phyloP scores from a whole-genome alignment of 2,113 vertebrate genomes.

The Symphodus melops region DNA sequence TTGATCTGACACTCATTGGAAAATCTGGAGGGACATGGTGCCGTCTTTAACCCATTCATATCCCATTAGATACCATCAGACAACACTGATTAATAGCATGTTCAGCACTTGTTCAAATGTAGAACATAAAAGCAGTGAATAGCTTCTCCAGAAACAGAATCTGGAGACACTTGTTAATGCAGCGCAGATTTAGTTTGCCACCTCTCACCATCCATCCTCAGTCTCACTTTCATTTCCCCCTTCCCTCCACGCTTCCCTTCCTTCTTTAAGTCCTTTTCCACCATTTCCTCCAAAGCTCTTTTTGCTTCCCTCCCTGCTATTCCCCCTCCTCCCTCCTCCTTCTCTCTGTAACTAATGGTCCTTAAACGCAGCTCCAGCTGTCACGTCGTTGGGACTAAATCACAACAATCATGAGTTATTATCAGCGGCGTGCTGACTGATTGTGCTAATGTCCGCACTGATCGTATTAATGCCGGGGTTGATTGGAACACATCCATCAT shows the following conservation, averaged over 20 bases:
- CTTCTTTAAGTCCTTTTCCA: background rate
- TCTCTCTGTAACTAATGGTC: conserved; percentile 71
- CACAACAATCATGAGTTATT: conserved; percentile 79
- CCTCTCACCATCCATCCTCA: background rate
- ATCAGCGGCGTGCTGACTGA: conserved; percentile 68
- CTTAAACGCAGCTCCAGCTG: conserved; percentile 74
- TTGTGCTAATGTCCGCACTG: conserved; percentile 72
- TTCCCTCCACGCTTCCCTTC: background rate
- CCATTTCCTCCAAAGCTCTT: background rate
- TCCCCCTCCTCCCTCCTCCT: conserved; percentile 29
- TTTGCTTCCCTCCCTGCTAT: conserved; percentile 1
- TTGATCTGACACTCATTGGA: too few species aligned
- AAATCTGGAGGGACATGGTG: too few species aligned
- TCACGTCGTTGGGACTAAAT: conserved; percentile 67
- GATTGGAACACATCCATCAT: conserved; percentile 78
- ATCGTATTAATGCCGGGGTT: conserved; percentile 70
- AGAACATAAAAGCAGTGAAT: conserved; percentile 28
- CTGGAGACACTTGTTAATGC: conserved; percentile 5
- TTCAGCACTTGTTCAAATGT: conserved; percentile 9
- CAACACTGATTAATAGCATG: too few species aligned
- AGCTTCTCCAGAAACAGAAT: background rate
- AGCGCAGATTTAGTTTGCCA: conserved; percentile 9
- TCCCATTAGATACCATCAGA: too few species aligned
- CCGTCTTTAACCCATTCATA: too few species aligned
- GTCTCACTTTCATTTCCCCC: background rate